These are phyloP conservation scores for Papilio polytes DNA, from an alignment of 1,140 invertebrate genomes.

Conservation along the genomic window DNA sequence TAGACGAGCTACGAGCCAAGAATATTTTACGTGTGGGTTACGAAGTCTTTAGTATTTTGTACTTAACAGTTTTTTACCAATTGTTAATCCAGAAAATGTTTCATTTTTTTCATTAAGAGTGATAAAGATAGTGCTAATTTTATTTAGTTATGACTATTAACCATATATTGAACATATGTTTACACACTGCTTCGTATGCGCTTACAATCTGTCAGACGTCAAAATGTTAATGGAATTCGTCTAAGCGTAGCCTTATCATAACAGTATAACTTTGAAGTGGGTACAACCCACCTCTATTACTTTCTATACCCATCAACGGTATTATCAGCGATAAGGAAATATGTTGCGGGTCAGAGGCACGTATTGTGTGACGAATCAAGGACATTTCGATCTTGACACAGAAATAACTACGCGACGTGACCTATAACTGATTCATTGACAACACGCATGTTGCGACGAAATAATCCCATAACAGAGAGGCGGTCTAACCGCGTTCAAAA, in stretches of 20 bases:
- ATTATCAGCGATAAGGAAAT: conserved; percentile 25
- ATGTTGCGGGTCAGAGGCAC: conserved; percentile 24
- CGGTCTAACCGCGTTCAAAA: too few relatives aligned
- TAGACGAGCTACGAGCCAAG: background rate
- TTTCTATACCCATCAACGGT: background rate
- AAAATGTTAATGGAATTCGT: background rate
- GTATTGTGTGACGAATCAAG: conserved; percentile 18
- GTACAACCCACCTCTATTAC: conserved; percentile 1
- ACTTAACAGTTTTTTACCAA: background rate
- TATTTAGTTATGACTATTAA: too few relatives aligned
- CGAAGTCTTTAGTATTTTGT: background rate
- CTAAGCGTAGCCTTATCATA: background rate
- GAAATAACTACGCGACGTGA: conserved; percentile 29
- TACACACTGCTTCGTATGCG: too few relatives aligned
- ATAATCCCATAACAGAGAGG: too few relatives aligned
- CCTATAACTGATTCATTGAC: background rate
- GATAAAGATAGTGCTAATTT: too few relatives aligned
- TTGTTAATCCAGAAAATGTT: too few relatives aligned
- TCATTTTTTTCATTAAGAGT: too few relatives aligned
- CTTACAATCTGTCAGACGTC: too few relatives aligned
- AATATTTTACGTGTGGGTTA: background rate
- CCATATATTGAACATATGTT: too few relatives aligned
- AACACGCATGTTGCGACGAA: background rate
- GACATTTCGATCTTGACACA: conserved; percentile 29
- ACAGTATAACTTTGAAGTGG: background rate